phyloP scores from a whole-genome alignment of 2,888 invertebrate species.

The Mimas tiliae region DNA sequence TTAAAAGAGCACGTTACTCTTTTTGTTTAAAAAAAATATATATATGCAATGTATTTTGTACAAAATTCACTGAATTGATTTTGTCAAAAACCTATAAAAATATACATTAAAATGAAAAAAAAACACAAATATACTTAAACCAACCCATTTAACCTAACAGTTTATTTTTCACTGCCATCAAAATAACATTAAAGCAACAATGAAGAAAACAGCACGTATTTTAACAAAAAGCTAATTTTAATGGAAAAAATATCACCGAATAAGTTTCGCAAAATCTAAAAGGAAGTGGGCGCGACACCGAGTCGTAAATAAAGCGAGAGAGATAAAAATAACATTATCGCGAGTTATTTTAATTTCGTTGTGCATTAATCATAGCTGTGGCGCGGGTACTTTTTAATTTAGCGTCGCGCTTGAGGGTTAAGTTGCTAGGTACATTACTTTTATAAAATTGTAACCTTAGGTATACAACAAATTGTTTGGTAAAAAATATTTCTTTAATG shows the following conservation, averaged over 20 bases:
- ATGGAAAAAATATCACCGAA: slow-evolving; percentile 25
- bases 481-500: too few species aligned
- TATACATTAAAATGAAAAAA: neutral
- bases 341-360: slow-evolving; percentile 77
- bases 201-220: slow-evolving; percentile 1
- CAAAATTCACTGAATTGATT: neutral
- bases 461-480: too few species aligned
- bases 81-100: neutral
- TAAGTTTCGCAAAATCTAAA: slow-evolving; percentile 33
- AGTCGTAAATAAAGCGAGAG: slow-evolving; percentile 69
- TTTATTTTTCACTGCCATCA: neutral
- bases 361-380: slow-evolving; percentile 73
- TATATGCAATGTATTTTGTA: neutral
- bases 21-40: neutral
- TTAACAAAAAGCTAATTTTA: slow-evolving; percentile 8
- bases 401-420: slow-evolving; percentile 58
- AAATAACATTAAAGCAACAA: slow-evolving; percentile 15
- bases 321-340: slow-evolving; percentile 80
- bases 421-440: slow-evolving; percentile 6
- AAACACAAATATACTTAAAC: neutral
- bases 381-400: slow-evolving; percentile 66
- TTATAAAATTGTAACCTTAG: neutral
- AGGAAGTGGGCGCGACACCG: slow-evolving; percentile 41
- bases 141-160: slow-evolving; percentile 1
- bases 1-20: neutral